Evolutionary conservation across 1,140 invertebrate genomes (phyloP), one percentile per base, ranked within the genome.

Genomic region (Phymastichus coffea): DNA sequence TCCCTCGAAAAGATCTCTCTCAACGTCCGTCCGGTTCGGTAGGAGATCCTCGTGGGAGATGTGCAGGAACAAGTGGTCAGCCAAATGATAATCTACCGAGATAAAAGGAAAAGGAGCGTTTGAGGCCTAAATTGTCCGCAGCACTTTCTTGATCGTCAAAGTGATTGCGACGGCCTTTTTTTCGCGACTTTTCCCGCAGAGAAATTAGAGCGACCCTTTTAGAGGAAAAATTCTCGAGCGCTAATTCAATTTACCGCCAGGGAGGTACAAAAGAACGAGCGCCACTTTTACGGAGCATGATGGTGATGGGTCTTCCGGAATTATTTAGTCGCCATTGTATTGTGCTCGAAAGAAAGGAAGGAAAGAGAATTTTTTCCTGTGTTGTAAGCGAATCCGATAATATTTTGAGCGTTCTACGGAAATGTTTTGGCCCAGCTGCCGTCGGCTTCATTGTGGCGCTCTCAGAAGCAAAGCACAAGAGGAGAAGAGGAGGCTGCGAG

Each of bases 331-430:
- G 44, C 43, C 12, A 2, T 23, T 8, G 17, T 40, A 17, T 7
- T 22, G 33, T 17, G 8, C 12, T 35, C 1, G 8, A 30, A 26
- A 28, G 30, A 57, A 48, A 48, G n/a, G n/a, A n/a, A n/a, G n/a
- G n/a, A n/a, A n/a, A n/a, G 25, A 35, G 3, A 28, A 23, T 17
- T 37, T 1, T 47, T 35, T 33, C 40, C 51, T 48, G 20, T 63
- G n/a, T 61, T 56, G 52, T 35, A 63, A 60, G 23, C 38, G 61
- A 60, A 67, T 58, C 59, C 33, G 60, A 63, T 63, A 65, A 67
- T 65, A 66, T 66, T 68, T 61, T 64, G 33, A 62, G 38, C 14
- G 2, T 2, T 48, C 28, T 7, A 20, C 25, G 4, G 22, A 49
- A 48, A 48, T 49, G 35, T 51, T 51, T 49, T 49, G 23, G 10